Base-by-base conservation (phyloP, 1,140 invertebrate species). In the Drosophila serrata region DNA sequence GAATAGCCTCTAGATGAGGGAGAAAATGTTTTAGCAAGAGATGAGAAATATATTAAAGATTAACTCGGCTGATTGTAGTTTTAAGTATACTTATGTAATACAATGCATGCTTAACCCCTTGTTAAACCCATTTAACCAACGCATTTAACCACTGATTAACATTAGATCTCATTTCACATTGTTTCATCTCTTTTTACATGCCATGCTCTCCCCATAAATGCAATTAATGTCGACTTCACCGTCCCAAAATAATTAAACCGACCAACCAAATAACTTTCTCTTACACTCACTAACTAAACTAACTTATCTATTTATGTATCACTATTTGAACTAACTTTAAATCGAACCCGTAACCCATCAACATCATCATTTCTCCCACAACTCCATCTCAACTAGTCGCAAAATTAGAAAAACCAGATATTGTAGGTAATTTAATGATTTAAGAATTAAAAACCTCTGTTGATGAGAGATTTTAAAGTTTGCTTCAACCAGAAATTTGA, bases 131-230 rank as follows among this genome's bases (percentile, higher is more conserved):
- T 17, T 39, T 51, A 46, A 37, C 43, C 35, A 35, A 9, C 31
- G 49, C 49, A 53, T 48, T 46, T 49, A 49, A 60, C 43, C 68
- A 27, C 33, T 39, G 68, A 80, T 74, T 85, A 78, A 81, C 33
- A 11, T 57, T 56, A 75, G 64, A 75, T 67, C 64, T 87, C 79
- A 86, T 82, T 43, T 56, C 35, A 60, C 82, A 53, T 72, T 75
- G 82, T 86, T 82, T 72, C 64, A 75, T 82, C 84, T 85, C 64
- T 85, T 62, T 91, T 87, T 90, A 90, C 81, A 86, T 92, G 80
- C 87, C 88, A 90, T 92, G 76, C 90, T 86, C 78, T 56, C 79
- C 82, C 79, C 70, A 88, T 57, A 70, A 43, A 74, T 73, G 70
- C 68, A 55, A 69, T 53, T 43, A 68, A 46, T 72, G 82, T 58